phyloP scores from a whole-genome alignment of 1,140 invertebrate species.

The Sarcophaga peregrina region DNA sequence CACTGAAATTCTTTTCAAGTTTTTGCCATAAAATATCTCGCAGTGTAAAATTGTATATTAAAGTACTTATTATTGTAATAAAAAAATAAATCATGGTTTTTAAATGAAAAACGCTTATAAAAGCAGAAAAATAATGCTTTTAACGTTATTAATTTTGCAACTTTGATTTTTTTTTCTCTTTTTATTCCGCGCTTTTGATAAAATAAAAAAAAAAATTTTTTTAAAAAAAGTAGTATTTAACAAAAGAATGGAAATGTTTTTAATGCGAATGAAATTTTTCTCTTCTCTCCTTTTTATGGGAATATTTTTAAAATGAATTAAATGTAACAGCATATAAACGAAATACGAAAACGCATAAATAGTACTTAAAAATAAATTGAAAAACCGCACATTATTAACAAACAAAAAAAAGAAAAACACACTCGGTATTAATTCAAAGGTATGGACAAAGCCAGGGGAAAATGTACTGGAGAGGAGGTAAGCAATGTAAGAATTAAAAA shows the following conservation, averaged over 20 bases:
- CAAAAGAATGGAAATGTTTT: slow-evolving; percentile 25
- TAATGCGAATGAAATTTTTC: neutral
- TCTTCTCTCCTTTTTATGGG: neutral
- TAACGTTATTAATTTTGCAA: slow-evolving; percentile 39
- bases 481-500: neutral
- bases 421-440: neutral
- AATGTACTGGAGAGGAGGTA: too few relatives aligned
- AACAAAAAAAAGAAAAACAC: neutral
- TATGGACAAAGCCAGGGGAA: too few relatives aligned
- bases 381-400: slow-evolving; percentile 39
- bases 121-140: slow-evolving; percentile 38
- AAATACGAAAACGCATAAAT: slow-evolving; percentile 6
- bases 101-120: slow-evolving; percentile 41
- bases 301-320: slow-evolving; percentile 1
- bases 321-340: neutral
- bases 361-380: slow-evolving; percentile 38
- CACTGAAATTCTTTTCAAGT: neutral
- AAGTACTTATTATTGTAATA: neutral
- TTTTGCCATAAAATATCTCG: neutral
- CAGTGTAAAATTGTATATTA: slow-evolving; percentile 13
- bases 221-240: neutral
- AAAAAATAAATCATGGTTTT: slow-evolving; percentile 16
- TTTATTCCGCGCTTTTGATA: neutral
- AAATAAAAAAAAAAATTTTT: slow-evolving; percentile 15
- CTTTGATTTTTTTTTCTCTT: slow-evolving; percentile 33